Evolutionary conservation across 2,797 vertebrate genomes (phyloP), one percentile per base, ranked within the genome.

Genomic region (Pangasius djambal): DNA sequence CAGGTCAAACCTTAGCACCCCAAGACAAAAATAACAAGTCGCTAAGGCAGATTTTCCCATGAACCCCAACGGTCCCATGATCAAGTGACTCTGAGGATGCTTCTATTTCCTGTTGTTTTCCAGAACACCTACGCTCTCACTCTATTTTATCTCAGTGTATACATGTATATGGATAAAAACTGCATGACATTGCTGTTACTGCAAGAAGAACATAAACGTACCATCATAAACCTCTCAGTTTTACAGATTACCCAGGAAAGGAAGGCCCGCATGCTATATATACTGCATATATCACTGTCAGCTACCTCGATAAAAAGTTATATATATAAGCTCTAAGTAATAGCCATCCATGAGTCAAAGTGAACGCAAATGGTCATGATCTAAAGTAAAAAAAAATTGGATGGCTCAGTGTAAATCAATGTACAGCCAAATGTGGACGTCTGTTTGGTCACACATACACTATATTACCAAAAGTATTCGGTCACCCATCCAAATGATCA

Each of bases 11-110:
- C 48, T 72, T 50, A n/a, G 70, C 57, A 6, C 59, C 74, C 31
- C 40, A 3, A 83, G 65, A 86, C 69, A 15, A 83, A 89, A 89
- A 86, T 89, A 86, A 86, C 88, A 48, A 44, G 85, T 61, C 40
- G 34, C 88, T 9, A 37, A 63, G 85, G 75, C 65, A 89, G 85
- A 63, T 83, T 63, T 83, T 52, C 88, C 63, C 61, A 57, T 59
- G 7, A 15, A 63, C 34, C 57, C 79, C 6, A 4, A 22, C 34
- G 22, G 22, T 7, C 18, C 59, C 50, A 34, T 22, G 83, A 55
- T 52, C 50, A 1, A 22, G 20, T 63, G 87, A 83, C n/a, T 40
- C n/a, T 22, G 31, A 74, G 55, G 37, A 63, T 20, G 67, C 75
- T 48, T 63, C 37, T 61, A 3, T 85, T 79, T 69, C 88, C 72